Evolutionary conservation across 2,113 vertebrate species (phyloP), one percentile per base, ranked within the genome.

Genomic region (Alosa alosa): DNA sequence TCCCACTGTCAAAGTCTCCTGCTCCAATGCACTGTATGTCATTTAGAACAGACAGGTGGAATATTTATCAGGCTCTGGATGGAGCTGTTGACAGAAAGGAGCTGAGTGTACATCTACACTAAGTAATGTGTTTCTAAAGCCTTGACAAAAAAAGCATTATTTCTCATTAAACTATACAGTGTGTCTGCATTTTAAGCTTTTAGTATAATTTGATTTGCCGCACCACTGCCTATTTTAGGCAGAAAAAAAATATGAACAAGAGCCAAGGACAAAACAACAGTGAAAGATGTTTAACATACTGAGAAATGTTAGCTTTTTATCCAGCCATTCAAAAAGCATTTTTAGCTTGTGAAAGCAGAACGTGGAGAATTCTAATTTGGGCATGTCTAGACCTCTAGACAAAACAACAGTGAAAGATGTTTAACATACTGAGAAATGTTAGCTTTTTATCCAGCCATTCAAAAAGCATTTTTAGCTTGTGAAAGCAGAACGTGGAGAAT

Each of bases 361-460:
- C 31, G 8, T 31, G 25, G 10, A 39, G 25, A 31, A 39, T 39
- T 6, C 10, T 13, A 39, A 39, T 78, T 78, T 41, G 31, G 72
- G 36, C 72, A 78, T 15, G 72, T 78, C 72, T 78, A 78, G 72
- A 78, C 31, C 72, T 39, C n/a, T 78, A n/a, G 10, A 78, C 72
- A 78, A 68, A 68, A 68, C 6, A 25, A 39, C 25, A 39, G 4
- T 78, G 9, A 78, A 15, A 78, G 13, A 78, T 78, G 13, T 78
- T 41, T 78, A 78, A 78, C 39, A 78, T 36, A 17, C 13, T 39
- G 72, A 78, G 36, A 31, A 78, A 39, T 72, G 9, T 72, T 31
- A 1, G 72, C 36, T 39, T 36, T 78, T 78, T 39, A 41, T 17
- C 64, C 64, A 72, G 64, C 64, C 25, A 25, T 64, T 64, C 60